phyloP scores from a whole-genome alignment of 2,113 vertebrate genomes.

The Microtus richardsoni region DNA sequence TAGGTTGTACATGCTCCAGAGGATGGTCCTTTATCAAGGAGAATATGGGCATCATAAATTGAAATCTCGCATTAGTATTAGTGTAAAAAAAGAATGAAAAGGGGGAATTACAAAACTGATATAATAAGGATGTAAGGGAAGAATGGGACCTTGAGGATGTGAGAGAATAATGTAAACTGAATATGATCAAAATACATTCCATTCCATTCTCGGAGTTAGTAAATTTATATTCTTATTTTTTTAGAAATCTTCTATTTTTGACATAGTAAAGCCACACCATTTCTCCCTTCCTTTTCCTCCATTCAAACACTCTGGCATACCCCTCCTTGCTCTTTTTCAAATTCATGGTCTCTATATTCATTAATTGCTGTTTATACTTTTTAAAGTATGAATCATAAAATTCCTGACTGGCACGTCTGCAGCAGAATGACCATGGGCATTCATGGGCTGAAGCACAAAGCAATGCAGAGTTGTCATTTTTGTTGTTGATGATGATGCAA shows the following conservation, averaged over 20 bases:
- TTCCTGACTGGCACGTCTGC: not conserved
- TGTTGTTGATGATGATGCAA: not conserved
- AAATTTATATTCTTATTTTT: not conserved
- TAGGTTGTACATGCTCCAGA: not conserved
- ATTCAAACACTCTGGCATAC: not conserved
- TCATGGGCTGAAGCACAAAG: not conserved
- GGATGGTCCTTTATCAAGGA: not conserved
- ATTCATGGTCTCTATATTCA: not conserved
- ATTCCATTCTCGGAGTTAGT: not conserved
- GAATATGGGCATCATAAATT: not conserved
- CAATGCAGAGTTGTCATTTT: not conserved
- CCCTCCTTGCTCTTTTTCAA: not conserved
- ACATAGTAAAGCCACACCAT: not conserved
- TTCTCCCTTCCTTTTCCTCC: not conserved
- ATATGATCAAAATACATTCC: not conserved
- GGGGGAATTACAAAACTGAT: too few relatives aligned
- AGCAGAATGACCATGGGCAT: not conserved
- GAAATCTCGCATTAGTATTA: not conserved
- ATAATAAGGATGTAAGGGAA: not conserved
- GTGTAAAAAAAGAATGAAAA: not conserved
- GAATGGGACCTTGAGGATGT: too few relatives aligned
- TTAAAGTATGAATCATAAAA: not conserved
- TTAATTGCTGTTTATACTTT: not conserved
- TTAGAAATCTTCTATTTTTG: too few relatives aligned
- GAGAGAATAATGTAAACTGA: fast-evolving